phyloP scores from a whole-genome alignment of 2,797 vertebrate genomes.

The Argya squamiceps region DNA sequence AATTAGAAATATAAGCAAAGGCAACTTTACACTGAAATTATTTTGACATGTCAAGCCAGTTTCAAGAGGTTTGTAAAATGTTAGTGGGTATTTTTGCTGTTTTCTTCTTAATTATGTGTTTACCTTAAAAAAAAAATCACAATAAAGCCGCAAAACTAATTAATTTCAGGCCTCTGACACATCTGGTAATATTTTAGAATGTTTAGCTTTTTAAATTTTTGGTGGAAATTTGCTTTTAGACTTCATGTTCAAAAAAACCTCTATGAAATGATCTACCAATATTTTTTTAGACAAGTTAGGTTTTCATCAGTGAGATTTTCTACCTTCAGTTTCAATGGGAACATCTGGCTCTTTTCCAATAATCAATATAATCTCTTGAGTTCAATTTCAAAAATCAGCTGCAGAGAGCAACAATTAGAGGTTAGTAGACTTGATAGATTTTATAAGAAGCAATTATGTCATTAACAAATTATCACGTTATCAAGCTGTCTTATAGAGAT shows the following conservation, averaged over 20 bases:
- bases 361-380: slow-evolving; percentile 47
- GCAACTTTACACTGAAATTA: background rate
- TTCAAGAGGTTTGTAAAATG: background rate
- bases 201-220: background rate
- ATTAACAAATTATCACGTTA: slow-evolving; percentile 72
- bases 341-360: slow-evolving; percentile 23
- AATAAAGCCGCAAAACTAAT: background rate
- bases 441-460: slow-evolving; percentile 68
- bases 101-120: background rate
- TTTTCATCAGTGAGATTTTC: background rate
- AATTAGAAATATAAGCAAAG: background rate
- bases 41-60: background rate
- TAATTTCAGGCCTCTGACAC: background rate
- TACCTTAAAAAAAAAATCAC: background rate
- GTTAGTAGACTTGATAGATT: slow-evolving; percentile 48
- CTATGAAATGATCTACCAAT: background rate
- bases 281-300: background rate
- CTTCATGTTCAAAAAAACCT: background rate
- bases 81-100: background rate
- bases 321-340: background rate
- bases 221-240: background rate
- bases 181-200: background rate
- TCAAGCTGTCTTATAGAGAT: slow-evolving; percentile 46
- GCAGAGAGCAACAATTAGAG: slow-evolving; percentile 58
- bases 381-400: slow-evolving; percentile 44